Evolutionary conservation across 2,888 invertebrate species (phyloP).

Genomic region (Mayetiola destructor): DNA sequence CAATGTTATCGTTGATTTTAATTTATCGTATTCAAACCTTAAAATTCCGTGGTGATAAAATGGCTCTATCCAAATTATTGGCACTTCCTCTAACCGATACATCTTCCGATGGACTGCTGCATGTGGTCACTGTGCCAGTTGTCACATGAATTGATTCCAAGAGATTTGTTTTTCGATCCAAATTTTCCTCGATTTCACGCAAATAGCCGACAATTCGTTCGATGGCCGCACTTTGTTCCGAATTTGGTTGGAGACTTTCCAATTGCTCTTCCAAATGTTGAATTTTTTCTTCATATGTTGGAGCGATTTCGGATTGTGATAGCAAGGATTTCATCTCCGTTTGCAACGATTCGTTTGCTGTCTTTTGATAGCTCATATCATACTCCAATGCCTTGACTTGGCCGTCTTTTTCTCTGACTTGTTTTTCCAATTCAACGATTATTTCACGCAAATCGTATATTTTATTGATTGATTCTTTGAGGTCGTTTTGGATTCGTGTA

Average conservation of each 20-base stretch:
- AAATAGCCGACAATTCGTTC: conserved; percentile 39
- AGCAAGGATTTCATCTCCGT: conserved; percentile 30
- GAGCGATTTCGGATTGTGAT: conserved; percentile 26
- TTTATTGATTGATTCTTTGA: conserved; percentile 62
- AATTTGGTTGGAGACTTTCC: conserved; percentile 35
- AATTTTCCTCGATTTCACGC: conserved; percentile 47
- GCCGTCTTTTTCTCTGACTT: conserved; percentile 54
- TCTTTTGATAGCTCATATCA: conserved; percentile 28
- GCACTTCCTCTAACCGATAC: conserved; percentile 46
- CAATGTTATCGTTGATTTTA: too few relatives aligned
- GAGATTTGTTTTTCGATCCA: conserved; percentile 56
- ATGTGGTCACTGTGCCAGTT: conserved; percentile 42
- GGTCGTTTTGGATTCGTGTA: conserved; percentile 51
- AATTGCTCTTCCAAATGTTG: conserved; percentile 36
- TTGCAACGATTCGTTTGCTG: conserved; percentile 30
- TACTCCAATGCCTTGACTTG: conserved; percentile 35
- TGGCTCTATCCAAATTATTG: conserved; percentile 20
- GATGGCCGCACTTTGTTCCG: conserved; percentile 37
- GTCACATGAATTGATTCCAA: conserved; percentile 58
- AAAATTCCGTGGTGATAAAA: conserved; percentile 31
- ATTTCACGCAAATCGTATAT: conserved; percentile 59
- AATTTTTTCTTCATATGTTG: conserved; percentile 28
- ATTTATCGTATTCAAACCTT: too few relatives aligned
- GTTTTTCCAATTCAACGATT: conserved; percentile 59
- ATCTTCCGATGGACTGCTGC: conserved; percentile 71